A percentile compares a stretch with the other conserved stretches of the same genome.
phyloP scores from a whole-genome alignment of 2,113 vertebrate species.

The Passer montanus region DNA sequence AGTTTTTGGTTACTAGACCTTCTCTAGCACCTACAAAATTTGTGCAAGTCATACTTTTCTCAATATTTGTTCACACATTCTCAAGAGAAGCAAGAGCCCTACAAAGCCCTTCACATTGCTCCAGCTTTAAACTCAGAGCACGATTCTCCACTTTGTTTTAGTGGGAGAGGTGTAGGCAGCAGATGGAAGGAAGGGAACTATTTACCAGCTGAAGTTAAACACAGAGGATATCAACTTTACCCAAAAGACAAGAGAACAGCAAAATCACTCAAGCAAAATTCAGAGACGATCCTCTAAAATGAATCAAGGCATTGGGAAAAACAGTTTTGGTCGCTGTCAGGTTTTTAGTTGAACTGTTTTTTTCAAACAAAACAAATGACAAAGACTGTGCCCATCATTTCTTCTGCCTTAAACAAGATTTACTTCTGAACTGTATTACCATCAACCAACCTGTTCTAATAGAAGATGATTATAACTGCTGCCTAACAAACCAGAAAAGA shows the following conservation, averaged over 20 bases:
- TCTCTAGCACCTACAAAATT: neutral
- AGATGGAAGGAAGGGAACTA: neutral
- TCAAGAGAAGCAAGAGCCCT: neutral
- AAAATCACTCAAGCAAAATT: neutral
- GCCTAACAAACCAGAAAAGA: neutral
- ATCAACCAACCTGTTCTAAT: neutral
- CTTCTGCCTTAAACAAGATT: neutral
- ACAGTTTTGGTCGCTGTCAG: rapidly evolving
- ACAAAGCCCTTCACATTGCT: neutral
- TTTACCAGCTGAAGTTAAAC: neutral
- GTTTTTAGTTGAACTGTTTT: neutral
- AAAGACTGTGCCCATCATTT: neutral
- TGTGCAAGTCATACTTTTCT: neutral
- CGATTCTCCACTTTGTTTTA: neutral
- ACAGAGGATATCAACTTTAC: neutral
- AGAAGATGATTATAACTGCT: neutral
- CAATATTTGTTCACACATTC: neutral
- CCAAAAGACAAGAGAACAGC: neutral
- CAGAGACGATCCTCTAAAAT: neutral
- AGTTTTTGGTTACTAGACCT: neutral
- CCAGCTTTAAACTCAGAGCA: neutral
- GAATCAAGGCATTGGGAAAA: neutral
- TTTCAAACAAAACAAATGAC: neutral
- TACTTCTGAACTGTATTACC: neutral
- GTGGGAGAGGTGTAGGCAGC: neutral